These are phyloP conservation scores for Dendrocopos noguchii DNA, from an alignment of 2,113 vertebrate species.

Conservation along the genomic window DNA sequence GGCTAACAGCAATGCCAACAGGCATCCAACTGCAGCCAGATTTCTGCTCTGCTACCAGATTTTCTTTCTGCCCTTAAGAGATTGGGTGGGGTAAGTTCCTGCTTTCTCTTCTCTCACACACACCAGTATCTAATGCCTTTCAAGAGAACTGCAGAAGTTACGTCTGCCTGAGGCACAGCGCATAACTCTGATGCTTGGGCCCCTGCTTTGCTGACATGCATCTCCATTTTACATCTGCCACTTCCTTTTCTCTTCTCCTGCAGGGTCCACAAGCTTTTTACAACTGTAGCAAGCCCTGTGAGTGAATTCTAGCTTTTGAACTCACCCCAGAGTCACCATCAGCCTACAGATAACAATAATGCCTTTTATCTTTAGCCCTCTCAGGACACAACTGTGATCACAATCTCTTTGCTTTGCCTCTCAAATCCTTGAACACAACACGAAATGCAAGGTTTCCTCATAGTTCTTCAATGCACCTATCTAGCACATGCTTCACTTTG, in stretches of 20 bases:
- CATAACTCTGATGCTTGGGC: background rate
- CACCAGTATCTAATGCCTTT: background rate
- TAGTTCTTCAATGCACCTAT: background rate
- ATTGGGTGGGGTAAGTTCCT: background rate
- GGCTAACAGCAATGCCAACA: background rate
- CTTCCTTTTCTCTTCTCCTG: conserved; percentile 26
- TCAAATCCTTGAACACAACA: background rate
- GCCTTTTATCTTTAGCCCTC: conserved; percentile 37
- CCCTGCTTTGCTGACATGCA: background rate
- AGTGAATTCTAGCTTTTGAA: conserved; percentile 62
- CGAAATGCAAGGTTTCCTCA: background rate
- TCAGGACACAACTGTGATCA: background rate
- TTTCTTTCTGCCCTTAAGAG: background rate
- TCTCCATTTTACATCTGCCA: conserved; percentile 2
- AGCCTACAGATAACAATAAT: conserved; percentile 38
- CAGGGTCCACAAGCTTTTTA: background rate
- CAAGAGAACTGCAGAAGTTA: background rate
- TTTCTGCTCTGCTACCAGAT: background rate
- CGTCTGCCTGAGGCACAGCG: background rate
- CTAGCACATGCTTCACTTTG: background rate
- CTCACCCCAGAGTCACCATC: conserved; percentile 15
- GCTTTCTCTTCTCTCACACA: background rate
- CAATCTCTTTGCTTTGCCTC: background rate
- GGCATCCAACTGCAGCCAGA: background rate
- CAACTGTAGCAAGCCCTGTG: background rate